phyloP scores from a whole-genome alignment of 2,113 vertebrate species.

The Ia io region DNA sequence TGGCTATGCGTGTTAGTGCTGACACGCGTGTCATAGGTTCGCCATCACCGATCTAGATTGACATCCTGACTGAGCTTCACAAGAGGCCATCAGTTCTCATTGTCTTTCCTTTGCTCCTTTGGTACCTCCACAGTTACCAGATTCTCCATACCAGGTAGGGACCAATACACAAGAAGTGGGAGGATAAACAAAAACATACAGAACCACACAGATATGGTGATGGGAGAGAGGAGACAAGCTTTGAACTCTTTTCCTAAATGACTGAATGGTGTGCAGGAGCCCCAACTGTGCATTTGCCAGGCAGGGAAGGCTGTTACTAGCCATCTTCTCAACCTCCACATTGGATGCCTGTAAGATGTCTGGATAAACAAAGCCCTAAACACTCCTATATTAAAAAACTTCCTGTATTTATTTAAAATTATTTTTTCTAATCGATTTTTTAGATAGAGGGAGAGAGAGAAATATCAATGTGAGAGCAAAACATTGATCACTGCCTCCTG shows the following conservation, averaged over 20 bases:
- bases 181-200: not conserved
- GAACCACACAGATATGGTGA: not conserved
- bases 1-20: no score
- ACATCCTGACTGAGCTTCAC: not conserved
- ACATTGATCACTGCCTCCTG: not conserved
- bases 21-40: no score
- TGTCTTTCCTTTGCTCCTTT: not conserved
- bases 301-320: not conserved
- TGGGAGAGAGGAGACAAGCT: not conserved
- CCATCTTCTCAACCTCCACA: not conserved
- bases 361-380: not conserved
- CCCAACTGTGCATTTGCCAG: not conserved
- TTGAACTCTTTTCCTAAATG: not conserved
- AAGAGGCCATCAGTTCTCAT: rapidly evolving
- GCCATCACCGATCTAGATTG: not conserved
- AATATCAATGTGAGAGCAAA: not conserved
- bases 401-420: not conserved
- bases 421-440: not conserved
- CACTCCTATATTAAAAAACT: not conserved
- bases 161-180: not conserved
- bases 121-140: not conserved
- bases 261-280: not conserved
- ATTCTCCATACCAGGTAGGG: not conserved
- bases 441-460: no score
- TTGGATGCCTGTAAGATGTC: not conserved